These are phyloP conservation scores for Cantharis rustica DNA, from an alignment of 2,888 invertebrate genomes.

Conservation along the genomic window DNA sequence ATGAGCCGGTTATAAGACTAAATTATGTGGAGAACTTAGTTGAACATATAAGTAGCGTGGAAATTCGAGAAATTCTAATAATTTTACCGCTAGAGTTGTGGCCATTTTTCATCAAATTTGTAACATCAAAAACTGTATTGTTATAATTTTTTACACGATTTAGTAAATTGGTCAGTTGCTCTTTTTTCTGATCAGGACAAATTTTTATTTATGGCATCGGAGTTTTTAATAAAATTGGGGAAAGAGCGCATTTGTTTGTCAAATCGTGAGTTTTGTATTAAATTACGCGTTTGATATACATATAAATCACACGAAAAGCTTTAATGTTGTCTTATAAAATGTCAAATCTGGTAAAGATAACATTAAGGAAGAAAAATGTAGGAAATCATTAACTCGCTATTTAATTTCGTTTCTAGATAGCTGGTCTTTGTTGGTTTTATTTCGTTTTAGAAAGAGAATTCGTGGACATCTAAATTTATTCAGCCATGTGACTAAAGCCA, in stretches of 20 bases:
- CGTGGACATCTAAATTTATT: conserved; percentile 22
- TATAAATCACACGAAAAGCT: neutral
- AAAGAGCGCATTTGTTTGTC: neutral
- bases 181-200: neutral
- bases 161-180: neutral
- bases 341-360: neutral
- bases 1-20: no score
- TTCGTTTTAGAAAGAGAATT: conserved; percentile 12
- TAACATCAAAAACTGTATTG: neutral
- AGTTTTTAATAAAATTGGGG: neutral
- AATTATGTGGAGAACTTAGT: no score
- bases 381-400: neutral
- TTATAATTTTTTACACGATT: neutral
- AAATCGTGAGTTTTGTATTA: neutral
- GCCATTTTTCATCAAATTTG: neutral
- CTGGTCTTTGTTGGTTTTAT: conserved; percentile 17
- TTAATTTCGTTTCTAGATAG: neutral
- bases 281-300: neutral
- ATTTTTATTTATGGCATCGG: neutral
- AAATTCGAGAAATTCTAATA: no score
- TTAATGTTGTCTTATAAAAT: neutral
- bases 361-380: neutral
- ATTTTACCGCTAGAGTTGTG: no score
- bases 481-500: conserved; percentile 18
- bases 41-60: no score